Base-by-base conservation (phyloP, 2,888 invertebrate genomes). In the Encarsia formosa region DNA sequence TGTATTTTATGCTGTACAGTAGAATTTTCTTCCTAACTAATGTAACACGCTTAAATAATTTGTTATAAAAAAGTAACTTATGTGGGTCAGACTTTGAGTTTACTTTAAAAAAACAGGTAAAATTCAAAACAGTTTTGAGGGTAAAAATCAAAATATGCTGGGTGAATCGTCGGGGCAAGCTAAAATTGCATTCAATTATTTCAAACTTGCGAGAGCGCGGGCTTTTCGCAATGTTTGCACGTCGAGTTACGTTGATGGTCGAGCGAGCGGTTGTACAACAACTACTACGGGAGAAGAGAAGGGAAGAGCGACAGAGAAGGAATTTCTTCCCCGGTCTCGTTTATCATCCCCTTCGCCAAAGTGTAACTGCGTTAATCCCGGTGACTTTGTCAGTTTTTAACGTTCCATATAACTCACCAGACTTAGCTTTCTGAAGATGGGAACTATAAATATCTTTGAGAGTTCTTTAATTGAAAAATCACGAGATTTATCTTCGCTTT, bases 321-420 rank as follows among this genome's bases (percentile, higher is more conserved):
- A 34, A 46, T 52, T 46, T 29, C 41, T 46, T 46, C n/a, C n/a
- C n/a, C n/a, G n/a, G n/a, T n/a, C n/a, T n/a, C n/a, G 37, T 13
- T 23, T 23, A 23, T 41, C 23, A 16, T 19, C 5, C 18, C 19
- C 6, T n/a, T 11, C 18, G 32, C 16, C 5, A 5, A 31, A 23
- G 34, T 26, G 18, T n/a, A 18, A 26, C 26, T 32, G 3, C 29
- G 26, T 51, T 44, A 22, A 41, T 46, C 15, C 46, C 4, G 15
- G 16, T 20, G 15, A 43, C 19, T 23, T 23, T 16, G 38, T 42
- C 24, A 13, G 18, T 20, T 26, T 38, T 32, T 24, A 13, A n/a
- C 18, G 26, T 37, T 20, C n/a, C n/a, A n/a, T n/a, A n/a, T n/a
- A n/a, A n/a, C n/a, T 16, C 1, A 2, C 4, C 34, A 32, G n/a